phyloP scores from a whole-genome alignment of 2,797 vertebrate species.

The Calcarius lapponicus region DNA sequence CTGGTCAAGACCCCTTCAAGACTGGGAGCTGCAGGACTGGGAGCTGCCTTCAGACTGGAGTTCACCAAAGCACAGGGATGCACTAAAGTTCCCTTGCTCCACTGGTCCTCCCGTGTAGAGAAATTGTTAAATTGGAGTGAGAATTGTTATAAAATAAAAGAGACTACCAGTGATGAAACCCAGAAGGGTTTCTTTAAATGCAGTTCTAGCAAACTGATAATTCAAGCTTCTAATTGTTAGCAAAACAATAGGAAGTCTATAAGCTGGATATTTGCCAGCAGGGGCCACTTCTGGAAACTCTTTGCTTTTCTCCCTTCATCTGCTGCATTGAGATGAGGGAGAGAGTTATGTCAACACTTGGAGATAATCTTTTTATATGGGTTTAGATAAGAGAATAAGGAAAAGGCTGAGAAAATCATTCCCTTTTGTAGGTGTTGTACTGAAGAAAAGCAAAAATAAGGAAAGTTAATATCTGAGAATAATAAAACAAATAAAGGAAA shows the following conservation, averaged over 20 bases:
- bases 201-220: background rate
- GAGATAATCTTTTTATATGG: conserved; percentile 4
- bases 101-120: background rate
- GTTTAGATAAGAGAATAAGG: conserved; percentile 15
- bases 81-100: background rate
- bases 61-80: background rate
- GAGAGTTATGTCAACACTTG: conserved; percentile 14
- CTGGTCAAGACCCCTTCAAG: background rate
- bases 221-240: conserved; percentile 24
- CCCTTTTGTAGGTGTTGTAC: background rate
- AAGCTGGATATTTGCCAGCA: conserved; percentile 23
- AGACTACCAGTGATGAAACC: background rate
- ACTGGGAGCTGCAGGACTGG: background rate
- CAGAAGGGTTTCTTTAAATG: background rate
- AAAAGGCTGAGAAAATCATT: background rate
- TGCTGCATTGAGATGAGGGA: background rate
- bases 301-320: background rate
- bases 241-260: conserved; percentile 42
- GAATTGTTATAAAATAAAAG: background rate
- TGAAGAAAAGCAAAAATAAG: conserved; percentile 4
- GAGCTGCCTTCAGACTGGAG: background rate
- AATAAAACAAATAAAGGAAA: conserved; percentile 11
- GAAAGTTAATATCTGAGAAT: background rate
- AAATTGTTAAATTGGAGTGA: background rate
- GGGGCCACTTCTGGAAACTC: conserved; percentile 28